A percentile compares a stretch with the other conserved stretches of the same genome.
Evolutionary conservation across 35 echinoderm and acorn worm genomes (phyloP).

Genomic region (Eucidaris tribuloides): DNA sequence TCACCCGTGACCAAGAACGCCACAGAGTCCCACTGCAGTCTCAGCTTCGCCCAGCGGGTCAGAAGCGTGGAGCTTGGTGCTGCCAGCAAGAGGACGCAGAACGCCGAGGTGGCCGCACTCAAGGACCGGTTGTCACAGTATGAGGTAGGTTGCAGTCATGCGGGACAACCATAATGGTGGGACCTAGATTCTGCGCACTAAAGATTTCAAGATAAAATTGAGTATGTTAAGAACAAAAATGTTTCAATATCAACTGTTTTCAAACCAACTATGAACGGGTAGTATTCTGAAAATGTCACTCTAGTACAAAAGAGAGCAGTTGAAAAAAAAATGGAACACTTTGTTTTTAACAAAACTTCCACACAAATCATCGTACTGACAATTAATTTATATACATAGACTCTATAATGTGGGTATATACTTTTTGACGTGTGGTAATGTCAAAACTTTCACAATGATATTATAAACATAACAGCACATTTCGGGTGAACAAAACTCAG

Average conservation of each 20-base stretch:
- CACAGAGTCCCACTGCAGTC: constrained; percentile 80
- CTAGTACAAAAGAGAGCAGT: neutral
- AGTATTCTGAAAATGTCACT: too few species aligned
- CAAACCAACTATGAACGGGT: neutral
- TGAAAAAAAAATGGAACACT: neutral
- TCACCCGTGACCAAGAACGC: constrained; percentile 89
- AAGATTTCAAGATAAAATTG: neutral
- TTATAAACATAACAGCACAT: too few species aligned
- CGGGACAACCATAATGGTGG: too few species aligned
- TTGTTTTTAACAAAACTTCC: too few species aligned
- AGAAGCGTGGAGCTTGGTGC: constrained; percentile 83
- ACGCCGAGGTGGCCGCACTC: constrained; percentile 86
- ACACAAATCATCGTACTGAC: too few species aligned
- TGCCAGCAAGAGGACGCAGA: constrained; percentile 78
- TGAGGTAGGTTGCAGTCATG: too few species aligned
- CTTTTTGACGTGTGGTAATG: too few species aligned
- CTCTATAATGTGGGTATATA: too few species aligned
- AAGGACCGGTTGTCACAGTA: constrained; percentile 82
- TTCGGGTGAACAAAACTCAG: too few species aligned
- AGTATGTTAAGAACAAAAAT: neutral
- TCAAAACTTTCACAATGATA: too few species aligned
- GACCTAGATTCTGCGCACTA: neutral
- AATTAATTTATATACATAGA: too few species aligned
- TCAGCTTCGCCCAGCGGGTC: constrained; percentile 92
- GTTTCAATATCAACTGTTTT: neutral